These are phyloP conservation scores for Alectoris magna DNA, from an alignment of 2,797 vertebrate species.

Conservation along the genomic window DNA sequence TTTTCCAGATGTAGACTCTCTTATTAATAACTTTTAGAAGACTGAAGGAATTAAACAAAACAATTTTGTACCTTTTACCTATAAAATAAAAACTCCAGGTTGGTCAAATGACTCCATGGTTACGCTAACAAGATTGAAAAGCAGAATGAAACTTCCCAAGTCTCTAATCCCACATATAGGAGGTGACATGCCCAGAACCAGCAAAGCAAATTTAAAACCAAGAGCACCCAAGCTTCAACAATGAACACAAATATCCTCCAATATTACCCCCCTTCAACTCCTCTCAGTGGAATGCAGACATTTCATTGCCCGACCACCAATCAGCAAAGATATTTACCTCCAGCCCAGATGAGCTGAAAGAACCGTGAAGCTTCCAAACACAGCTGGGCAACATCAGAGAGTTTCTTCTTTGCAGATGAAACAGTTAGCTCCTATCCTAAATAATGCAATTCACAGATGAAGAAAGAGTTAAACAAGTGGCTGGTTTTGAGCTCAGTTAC, in stretches of 20 bases:
- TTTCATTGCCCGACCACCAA: background rate
- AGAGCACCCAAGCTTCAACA: background rate
- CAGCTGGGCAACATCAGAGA: background rate
- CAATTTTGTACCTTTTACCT: background rate
- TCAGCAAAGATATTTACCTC: background rate
- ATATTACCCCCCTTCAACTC: background rate
- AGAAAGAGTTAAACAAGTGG: background rate
- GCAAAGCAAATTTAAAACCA: background rate
- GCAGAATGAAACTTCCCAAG: background rate
- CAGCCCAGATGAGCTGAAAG: background rate
- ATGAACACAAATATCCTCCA: background rate
- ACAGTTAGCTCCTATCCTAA: background rate
- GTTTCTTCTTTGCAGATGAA: background rate
- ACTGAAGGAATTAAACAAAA: background rate
- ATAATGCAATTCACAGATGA: background rate
- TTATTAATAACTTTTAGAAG: background rate
- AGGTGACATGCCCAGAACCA: background rate
- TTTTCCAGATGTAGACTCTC: background rate
- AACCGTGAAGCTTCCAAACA: background rate
- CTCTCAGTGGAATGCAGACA: background rate
- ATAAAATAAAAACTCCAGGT: background rate
- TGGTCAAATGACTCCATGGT: background rate
- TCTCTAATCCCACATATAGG: background rate
- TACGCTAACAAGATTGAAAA: background rate
- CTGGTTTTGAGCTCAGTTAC: slow-evolving; percentile 20